Conservation (phyloP, 1,140 invertebrate species). For the Pseudomyrmex dendroicus region DNA sequence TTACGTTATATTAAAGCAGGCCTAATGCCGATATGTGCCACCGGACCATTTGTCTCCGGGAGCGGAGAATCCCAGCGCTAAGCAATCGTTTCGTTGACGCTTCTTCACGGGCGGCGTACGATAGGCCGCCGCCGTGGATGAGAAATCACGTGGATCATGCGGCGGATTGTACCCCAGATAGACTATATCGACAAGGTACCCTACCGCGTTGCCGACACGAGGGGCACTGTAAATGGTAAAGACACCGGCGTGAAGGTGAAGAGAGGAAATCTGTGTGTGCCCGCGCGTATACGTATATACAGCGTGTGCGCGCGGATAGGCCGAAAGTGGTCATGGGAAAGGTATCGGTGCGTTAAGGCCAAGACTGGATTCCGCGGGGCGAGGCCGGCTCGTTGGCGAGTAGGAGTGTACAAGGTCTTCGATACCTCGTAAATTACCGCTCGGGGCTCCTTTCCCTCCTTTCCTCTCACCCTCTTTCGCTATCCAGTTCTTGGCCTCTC, state of each 20-base stretch:
- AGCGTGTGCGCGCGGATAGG: conserved; percentile 61
- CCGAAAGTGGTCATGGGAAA: conserved; percentile 78
- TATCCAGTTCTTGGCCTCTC: conserved; percentile 63
- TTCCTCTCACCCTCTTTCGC: conserved; percentile 65
- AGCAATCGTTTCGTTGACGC: conserved; percentile 69
- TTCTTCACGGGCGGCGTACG: conserved; percentile 46
- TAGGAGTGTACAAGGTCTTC: conserved; percentile 85
- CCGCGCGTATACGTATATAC: conserved; percentile 10
- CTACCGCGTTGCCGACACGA: conserved; percentile 73
- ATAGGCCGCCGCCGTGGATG: conserved; percentile 66
- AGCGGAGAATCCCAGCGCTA: conserved; percentile 53
- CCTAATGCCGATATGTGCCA: conserved; percentile 67
- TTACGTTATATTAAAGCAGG: not conserved
- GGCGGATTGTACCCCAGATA: conserved; percentile 61
- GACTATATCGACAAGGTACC: conserved; percentile 73
- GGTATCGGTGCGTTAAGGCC: conserved; percentile 79
- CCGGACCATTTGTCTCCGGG: conserved; percentile 65
- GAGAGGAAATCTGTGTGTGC: conserved; percentile 34
- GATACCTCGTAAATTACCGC: conserved; percentile 85
- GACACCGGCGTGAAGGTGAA: conserved; percentile 61
- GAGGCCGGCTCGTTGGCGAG: conserved; percentile 79
- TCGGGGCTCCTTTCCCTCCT: conserved; percentile 63
- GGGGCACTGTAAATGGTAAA: conserved; percentile 77
- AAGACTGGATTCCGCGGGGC: conserved; percentile 79
- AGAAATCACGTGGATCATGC: conserved; percentile 70